Base-by-base conservation (phyloP, 2,113 vertebrate genomes). In the Fulmarus glacialis region DNA sequence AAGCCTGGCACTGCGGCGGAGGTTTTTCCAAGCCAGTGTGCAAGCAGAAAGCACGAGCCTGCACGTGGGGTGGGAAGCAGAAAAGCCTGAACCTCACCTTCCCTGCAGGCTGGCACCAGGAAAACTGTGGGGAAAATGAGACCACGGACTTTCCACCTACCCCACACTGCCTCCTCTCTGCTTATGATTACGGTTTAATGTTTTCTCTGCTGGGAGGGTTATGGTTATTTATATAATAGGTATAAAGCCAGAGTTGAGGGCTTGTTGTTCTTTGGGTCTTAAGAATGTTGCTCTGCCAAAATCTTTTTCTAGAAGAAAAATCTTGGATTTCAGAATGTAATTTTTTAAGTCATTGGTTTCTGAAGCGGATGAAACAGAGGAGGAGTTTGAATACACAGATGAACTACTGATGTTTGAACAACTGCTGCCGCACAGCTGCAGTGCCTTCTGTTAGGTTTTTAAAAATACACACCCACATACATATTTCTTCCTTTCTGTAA, bases 401-500 rank as follows among this genome's bases (percentile, higher is more conserved):
- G 77, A 91, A 71, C 93, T 93, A 82, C 26, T 59, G 83, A 83
- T 96, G 86, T 60, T 88, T 63, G 67, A 87, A 20, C n/a, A 87
- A 78, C 78, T 86, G 94, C 58, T 70, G 82, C 72, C 16, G 13
- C 67, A 93, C 95, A 95, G 89, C 79, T 96, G 88, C 53, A 80
- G 21, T n/a, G 74, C 73, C 89, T 97, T 93, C 94, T 93, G 84
- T 89, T 94, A 43, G 90, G 47, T 32, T 95, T 91, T 91, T 59
- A 78, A 90, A 86, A 93, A 73, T 22, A 94, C 73, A 56, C 67
- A 52, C 82, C 85, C 91, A 89, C 82, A 18, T 22, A 58, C 58
- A 87, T 89, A 73, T 4, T 87, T 96, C 94, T 93, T 96, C 82
- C 74, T 73, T 82, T 91, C 58, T 67, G 78, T 64, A 83, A 91